Percentiles rank a stretch among this genome's conserved stretches.
These are phyloP conservation scores for Odocoileus virginianus DNA, from an alignment of 2,113 vertebrate genomes.

Conservation along the genomic window DNA sequence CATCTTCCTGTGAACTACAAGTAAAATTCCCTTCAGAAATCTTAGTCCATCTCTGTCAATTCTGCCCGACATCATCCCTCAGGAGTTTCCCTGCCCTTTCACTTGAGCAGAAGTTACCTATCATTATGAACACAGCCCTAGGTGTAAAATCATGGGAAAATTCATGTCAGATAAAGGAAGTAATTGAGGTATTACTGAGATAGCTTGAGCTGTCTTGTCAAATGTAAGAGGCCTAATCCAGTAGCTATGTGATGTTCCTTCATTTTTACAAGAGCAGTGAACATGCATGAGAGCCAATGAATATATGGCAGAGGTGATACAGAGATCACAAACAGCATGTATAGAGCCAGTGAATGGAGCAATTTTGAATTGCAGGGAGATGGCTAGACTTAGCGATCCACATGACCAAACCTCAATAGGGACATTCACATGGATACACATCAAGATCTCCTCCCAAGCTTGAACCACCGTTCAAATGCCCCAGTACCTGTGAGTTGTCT, in stretches of 20 bases:
- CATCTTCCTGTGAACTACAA: background rate
- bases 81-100: background rate
- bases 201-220: background rate
- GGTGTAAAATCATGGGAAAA: background rate
- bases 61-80: background rate
- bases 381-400: background rate
- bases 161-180: background rate
- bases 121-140: background rate
- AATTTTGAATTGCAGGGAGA: background rate
- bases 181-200: background rate
- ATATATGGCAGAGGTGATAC: background rate
- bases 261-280: rapidly evolving
- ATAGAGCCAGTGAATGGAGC: background rate
- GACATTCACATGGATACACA: rapidly evolving
- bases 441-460: background rate
- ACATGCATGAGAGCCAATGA: background rate
- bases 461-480: background rate
- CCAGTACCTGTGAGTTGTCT: background rate
- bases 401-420: rapidly evolving
- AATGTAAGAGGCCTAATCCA: rapidly evolving
- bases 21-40: background rate
- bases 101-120: background rate
- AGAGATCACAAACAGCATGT: background rate
- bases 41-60: background rate
- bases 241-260: background rate